These are phyloP conservation scores for Sylvietta virens DNA, from an alignment of 2,113 vertebrate species.

Conservation along the genomic window DNA sequence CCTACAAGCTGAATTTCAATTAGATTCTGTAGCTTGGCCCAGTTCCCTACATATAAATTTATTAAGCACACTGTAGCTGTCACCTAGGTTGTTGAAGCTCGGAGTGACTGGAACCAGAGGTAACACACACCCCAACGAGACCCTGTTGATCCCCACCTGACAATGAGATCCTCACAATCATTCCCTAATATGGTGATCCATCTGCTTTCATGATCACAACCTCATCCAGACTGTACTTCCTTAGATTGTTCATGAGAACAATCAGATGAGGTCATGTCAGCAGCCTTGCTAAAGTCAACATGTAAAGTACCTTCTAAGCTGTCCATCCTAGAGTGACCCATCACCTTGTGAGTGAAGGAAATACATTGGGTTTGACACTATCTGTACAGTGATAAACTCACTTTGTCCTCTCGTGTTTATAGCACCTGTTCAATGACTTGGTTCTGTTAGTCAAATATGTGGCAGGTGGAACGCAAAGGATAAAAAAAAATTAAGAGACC, in stretches of 20 bases:
- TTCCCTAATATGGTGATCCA: neutral
- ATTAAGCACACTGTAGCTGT: neutral
- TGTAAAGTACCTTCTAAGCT: neutral
- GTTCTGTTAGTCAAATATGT: neutral
- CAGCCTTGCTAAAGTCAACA: neutral
- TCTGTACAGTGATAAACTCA: neutral
- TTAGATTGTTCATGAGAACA: neutral
- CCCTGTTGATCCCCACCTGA: neutral
- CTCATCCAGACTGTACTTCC: neutral
- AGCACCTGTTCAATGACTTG: neutral
- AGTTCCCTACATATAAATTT: neutral
- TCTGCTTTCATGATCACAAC: neutral
- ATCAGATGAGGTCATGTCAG: neutral
- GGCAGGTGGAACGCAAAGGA: neutral
- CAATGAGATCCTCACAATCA: accelerated
- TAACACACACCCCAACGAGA: neutral
- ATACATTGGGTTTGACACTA: neutral
- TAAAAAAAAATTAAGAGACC: neutral
- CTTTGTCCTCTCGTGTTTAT: neutral
- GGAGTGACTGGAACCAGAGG: neutral
- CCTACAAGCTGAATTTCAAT: neutral
- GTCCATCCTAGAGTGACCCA: neutral
- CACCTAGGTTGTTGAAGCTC: neutral
- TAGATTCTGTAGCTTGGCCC: neutral
- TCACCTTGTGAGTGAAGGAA: accelerated